These are phyloP conservation scores for Hozukius guyotensis DNA, from an alignment of 2,797 vertebrate genomes.

Conservation along the genomic window DNA sequence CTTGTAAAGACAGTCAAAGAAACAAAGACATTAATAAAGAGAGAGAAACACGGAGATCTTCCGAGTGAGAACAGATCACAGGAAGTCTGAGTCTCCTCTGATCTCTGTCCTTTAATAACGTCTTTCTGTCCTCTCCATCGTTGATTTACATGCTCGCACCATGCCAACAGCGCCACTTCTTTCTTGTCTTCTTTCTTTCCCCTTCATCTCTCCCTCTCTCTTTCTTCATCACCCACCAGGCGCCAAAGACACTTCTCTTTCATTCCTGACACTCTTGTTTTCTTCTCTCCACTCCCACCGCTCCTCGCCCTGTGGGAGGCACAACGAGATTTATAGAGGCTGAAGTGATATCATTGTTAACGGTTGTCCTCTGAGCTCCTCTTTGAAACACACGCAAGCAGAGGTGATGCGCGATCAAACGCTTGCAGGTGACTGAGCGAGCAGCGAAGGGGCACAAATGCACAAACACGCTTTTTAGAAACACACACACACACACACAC, in stretches of 20 bases:
- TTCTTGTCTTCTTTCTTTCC: conserved; percentile 20
- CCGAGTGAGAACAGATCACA: conserved; percentile 26
- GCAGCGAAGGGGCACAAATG: conserved; percentile 14
- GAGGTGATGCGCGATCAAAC: conserved; percentile 36
- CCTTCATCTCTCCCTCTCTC: neutral
- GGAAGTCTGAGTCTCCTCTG: conserved; percentile 25
- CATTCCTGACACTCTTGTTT: conserved; percentile 62
- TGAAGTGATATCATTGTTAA: conserved; percentile 76
- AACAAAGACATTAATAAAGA: neutral
- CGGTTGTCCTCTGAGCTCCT: conserved; percentile 38
- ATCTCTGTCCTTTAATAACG: conserved; percentile 38
- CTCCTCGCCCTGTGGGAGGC: conserved; percentile 66
- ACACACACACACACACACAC: neutral
- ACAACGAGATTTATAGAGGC: conserved; percentile 55
- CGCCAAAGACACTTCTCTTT: conserved; percentile 63
- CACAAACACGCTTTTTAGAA: neutral
- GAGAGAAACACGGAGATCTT: neutral
- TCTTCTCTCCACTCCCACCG: conserved; percentile 53
- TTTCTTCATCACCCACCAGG: conserved; percentile 55
- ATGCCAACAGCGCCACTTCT: conserved; percentile 30
- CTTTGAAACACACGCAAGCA: conserved; percentile 32
- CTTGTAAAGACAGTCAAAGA: neutral
- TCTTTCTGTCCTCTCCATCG: conserved; percentile 24
- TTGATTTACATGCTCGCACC: conserved; percentile 33
- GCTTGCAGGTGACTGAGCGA: conserved; percentile 42